Evolutionary conservation across 1,140 invertebrate genomes (phyloP), one percentile per base, ranked within the genome.

Genomic region (Rhyacophila brunnea): DNA sequence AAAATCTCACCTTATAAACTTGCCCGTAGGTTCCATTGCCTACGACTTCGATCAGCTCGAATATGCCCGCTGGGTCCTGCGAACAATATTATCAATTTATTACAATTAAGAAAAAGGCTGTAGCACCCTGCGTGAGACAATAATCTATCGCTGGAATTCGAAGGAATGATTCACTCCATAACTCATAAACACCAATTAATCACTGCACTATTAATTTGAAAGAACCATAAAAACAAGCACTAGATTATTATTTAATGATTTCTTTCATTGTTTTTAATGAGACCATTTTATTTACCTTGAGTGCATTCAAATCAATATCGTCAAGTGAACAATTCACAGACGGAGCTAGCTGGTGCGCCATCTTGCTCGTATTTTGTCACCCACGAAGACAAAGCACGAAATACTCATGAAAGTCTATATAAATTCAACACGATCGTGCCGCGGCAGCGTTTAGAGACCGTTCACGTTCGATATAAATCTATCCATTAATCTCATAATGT

Each of bases 21-120:
- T 99, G 96, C 64, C 98, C 98, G 81, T 99, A 99, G 17, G 98
- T 99, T 72, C 98, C 98, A 95, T 98, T 99, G 75, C 98, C 98
- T 55, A 99, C 97, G 42, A 99, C 96, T 88, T 99, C 98, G 73
- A 99, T 99, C 53, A 99, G 81, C 75, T 99, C 96, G 82, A 99
- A 99, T 72, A 99, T 98, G 66, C 98, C 98, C 77, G 96, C 95
- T 66, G 98, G 98, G 81, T 99, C 97, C 95, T 98, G 81, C 68
- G 81, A 82, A 17, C 15, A 57, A 40, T 40, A 40, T n/a, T n/a
- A n/a, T 11, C 42, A 54, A 54, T 54, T 54, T 6, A 54, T 44
- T 38, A 45, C 34, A 54, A 54, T 54, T 54, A 54, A 54, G 40
- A 54, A 13, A n/a, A 15, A 23, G 42, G 5, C 13, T 28, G 23